Conservation (phyloP, 2,113 vertebrate genomes). For the Neolamprologus longior region DNA sequence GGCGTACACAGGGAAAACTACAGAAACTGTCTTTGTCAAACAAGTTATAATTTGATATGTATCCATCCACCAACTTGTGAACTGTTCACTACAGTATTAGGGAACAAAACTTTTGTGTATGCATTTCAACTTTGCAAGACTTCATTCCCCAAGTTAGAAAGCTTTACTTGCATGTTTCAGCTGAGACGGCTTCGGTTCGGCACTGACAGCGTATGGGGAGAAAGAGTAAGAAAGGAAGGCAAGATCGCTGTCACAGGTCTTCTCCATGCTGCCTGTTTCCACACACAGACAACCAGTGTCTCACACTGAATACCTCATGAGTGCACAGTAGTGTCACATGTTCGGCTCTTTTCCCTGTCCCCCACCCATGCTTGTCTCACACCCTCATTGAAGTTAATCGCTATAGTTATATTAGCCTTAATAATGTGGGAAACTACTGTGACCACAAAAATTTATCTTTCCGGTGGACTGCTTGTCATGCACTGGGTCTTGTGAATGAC, state of each 20-base stretch:
- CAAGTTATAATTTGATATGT: not conserved
- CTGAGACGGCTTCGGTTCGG: not conserved
- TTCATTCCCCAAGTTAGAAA: not conserved
- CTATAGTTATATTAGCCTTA: conserved; percentile 22
- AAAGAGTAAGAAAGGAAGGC: not conserved
- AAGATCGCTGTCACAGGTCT: conserved; percentile 49
- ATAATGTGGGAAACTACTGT: conserved; percentile 20
- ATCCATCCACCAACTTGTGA: not conserved
- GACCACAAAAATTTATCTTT: conserved; percentile 38
- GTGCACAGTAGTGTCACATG: conserved; percentile 56
- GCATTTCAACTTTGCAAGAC: not conserved
- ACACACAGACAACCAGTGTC: conserved; percentile 54
- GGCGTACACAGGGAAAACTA: not conserved
- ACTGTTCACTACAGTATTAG: not conserved
- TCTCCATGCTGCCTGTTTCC: conserved; percentile 28
- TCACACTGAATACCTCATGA: conserved; percentile 33
- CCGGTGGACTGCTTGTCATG: conserved; percentile 31
- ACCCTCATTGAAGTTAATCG: conserved; percentile 17
- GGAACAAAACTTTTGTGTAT: not conserved
- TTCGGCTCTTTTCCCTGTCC: not conserved
- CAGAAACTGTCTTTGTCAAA: not conserved
- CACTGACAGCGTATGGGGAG: not conserved
- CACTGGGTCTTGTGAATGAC: conserved; percentile 59
- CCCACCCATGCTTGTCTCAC: not conserved
- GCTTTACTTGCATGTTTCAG: not conserved